Percentiles rank a stretch among this genome's conserved stretches.
These are phyloP conservation scores for Andrena marginata DNA, from an alignment of 2,888 invertebrate species.

Conservation along the genomic window DNA sequence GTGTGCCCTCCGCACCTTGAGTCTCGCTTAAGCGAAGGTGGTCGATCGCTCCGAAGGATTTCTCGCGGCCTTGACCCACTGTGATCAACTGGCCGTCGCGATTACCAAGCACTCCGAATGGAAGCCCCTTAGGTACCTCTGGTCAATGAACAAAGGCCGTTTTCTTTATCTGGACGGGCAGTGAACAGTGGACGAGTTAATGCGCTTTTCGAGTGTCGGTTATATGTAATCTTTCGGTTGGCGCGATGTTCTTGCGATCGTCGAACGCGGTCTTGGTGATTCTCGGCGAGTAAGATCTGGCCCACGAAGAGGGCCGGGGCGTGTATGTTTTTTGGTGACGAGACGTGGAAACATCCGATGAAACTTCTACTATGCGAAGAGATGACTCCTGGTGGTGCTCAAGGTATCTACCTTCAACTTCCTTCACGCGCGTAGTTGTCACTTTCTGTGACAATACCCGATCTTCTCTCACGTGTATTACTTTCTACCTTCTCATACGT, in stretches of 20 bases:
- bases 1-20: slow-evolving; percentile 29
- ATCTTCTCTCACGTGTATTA: too few species aligned
- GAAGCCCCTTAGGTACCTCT: slow-evolving; percentile 9
- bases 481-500: neutral
- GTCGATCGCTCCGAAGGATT: slow-evolving; percentile 59
- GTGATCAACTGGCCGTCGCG: slow-evolving; percentile 48
- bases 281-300: neutral
- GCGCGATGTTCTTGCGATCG: neutral
- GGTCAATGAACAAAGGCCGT: slow-evolving; percentile 5
- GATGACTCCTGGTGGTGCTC: slow-evolving; percentile 59
- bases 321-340: slow-evolving; percentile 18
- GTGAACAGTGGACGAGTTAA: slow-evolving; percentile 19
- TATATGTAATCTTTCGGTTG: neutral
- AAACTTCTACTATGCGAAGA: slow-evolving; percentile 71
- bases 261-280: neutral
- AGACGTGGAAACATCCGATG: slow-evolving; percentile 49
- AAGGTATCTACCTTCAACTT: slow-evolving; percentile 51
- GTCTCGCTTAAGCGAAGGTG: slow-evolving; percentile 41
- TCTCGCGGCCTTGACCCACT: slow-evolving; percentile 62
- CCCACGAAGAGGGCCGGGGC: neutral
- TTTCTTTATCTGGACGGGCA: slow-evolving; percentile 2
- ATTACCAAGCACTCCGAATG: slow-evolving; percentile 21
- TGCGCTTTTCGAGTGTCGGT: neutral
- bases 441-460: neutral
- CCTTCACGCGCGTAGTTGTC: too few species aligned